A percentile compares a stretch with the other conserved stretches of the same genome.
These are phyloP conservation scores for Tribolium castaneum DNA, from an alignment of 1,140 invertebrate genomes.

Conservation along the genomic window DNA sequence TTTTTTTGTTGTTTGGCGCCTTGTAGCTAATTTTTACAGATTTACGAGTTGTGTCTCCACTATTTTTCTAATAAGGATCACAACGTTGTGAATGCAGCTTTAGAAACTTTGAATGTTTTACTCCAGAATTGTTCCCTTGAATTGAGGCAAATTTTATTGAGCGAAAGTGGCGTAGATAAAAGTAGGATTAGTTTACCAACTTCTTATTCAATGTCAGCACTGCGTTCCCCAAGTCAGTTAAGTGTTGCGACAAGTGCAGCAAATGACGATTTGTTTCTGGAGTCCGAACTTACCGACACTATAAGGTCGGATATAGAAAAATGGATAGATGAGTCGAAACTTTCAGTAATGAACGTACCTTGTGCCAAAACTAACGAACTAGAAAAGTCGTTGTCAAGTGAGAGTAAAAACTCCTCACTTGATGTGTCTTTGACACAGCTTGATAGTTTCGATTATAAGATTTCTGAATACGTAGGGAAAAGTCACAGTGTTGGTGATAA, in stretches of 20 bases:
- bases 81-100: constrained; percentile 84
- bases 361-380: constrained; percentile 50
- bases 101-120: constrained; percentile 84
- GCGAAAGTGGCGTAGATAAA: constrained; percentile 68
- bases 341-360: constrained; percentile 57
- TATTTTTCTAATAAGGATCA: constrained; percentile 79
- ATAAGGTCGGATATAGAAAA: constrained; percentile 58
- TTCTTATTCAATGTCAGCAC: constrained; percentile 61
- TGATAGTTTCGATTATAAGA: constrained; percentile 34
- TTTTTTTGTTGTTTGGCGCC: not conserved
- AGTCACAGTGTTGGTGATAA: constrained; percentile 52
- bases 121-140: constrained; percentile 74
- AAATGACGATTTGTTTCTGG: constrained; percentile 57
- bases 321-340: constrained; percentile 61
- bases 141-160: constrained; percentile 71
- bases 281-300: constrained; percentile 60
- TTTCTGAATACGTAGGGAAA: constrained; percentile 47
- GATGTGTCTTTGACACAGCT: constrained; percentile 31
- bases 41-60: constrained; percentile 85
- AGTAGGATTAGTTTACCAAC: constrained; percentile 63
- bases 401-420: constrained; percentile 34
- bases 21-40: constrained; percentile 64
- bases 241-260: constrained; percentile 62
- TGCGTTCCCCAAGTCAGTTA: constrained; percentile 66
- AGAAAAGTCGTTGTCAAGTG: constrained; percentile 26